Percentiles rank a stretch among this genome's conserved stretches.
Conservation (phyloP, 2,797 vertebrate genomes). For the Acanthurus tractus region DNA sequence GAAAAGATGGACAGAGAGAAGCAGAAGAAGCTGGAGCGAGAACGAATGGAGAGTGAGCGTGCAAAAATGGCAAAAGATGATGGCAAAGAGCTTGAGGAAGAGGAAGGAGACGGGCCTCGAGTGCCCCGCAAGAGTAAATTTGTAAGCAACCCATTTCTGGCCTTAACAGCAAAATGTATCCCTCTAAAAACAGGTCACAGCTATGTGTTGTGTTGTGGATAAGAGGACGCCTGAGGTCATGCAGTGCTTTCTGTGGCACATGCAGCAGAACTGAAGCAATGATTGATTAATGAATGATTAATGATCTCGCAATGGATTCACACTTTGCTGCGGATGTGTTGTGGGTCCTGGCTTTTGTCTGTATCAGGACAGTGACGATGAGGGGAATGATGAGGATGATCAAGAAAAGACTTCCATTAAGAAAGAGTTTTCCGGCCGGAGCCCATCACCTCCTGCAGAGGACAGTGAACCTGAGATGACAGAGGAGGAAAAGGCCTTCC, state of each 20-base stretch:
- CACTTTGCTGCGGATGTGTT: background rate
- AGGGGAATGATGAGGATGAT: conserved; percentile 87
- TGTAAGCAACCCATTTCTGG: conserved; percentile 86
- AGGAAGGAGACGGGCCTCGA: conserved; percentile 90
- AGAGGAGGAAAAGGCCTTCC: conserved; percentile 96
- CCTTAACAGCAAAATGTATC: background rate
- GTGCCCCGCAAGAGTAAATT: conserved; percentile 98
- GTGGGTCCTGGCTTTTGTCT: background rate
- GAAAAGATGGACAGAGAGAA: conserved; percentile 99
- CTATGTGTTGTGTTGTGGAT: background rate
- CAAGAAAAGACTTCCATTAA: conserved; percentile 84
- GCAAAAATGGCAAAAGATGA: conserved; percentile 93
- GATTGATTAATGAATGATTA: background rate
- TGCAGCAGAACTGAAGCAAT: background rate
- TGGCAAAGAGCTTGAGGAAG: conserved; percentile 83
- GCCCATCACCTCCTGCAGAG: conserved; percentile 92
- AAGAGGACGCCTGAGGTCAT: background rate
- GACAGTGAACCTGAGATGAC: conserved; percentile 98
- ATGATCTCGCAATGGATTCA: background rate
- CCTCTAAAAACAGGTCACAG: background rate
- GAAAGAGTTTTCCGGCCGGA: conserved; percentile 84
- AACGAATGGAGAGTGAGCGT: conserved; percentile 95
- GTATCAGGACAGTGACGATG: conserved; percentile 87
- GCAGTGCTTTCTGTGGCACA: background rate
- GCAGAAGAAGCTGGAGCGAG: conserved; percentile 96